phyloP scores from a whole-genome alignment of 2,797 vertebrate species.

The Prionace glauca region DNA sequence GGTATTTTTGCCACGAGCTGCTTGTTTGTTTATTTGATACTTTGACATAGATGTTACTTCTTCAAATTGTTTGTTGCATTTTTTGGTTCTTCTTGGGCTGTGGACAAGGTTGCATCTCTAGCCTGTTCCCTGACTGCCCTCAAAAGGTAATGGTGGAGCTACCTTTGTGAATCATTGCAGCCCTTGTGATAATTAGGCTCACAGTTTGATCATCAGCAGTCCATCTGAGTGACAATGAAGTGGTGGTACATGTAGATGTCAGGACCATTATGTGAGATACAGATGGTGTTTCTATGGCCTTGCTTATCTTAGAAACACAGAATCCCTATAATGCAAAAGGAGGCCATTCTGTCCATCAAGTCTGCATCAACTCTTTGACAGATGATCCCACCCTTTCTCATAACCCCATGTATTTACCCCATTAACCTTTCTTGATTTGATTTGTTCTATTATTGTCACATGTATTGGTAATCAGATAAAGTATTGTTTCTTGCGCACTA shows the following conservation, averaged over 20 bases:
- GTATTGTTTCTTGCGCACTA: no score
- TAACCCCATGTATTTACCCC: no score
- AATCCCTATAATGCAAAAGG: no score
- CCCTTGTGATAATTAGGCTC: background rate
- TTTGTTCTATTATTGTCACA: no score
- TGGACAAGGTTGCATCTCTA: background rate
- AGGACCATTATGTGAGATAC: background rate
- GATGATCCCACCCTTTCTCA: no score
- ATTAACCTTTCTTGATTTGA: no score
- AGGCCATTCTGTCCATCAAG: no score
- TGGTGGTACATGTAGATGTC: background rate
- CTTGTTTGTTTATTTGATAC: background rate
- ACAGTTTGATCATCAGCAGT: background rate
- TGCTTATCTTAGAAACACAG: background rate
- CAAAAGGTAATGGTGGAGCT: background rate
- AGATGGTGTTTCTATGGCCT: background rate
- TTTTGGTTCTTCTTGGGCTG: background rate
- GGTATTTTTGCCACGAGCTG: background rate
- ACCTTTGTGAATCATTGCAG: background rate
- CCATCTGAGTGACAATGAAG: background rate
- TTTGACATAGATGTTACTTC: background rate
- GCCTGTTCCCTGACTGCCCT: background rate
- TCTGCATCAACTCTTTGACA: no score
- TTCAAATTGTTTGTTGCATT: background rate
- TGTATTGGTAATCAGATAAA: no score